A percentile compares a stretch with the other conserved stretches of the same genome.
These are phyloP conservation scores for Dorcus parallelipipedus DNA, from an alignment of 2,888 invertebrate genomes.

Conservation along the genomic window DNA sequence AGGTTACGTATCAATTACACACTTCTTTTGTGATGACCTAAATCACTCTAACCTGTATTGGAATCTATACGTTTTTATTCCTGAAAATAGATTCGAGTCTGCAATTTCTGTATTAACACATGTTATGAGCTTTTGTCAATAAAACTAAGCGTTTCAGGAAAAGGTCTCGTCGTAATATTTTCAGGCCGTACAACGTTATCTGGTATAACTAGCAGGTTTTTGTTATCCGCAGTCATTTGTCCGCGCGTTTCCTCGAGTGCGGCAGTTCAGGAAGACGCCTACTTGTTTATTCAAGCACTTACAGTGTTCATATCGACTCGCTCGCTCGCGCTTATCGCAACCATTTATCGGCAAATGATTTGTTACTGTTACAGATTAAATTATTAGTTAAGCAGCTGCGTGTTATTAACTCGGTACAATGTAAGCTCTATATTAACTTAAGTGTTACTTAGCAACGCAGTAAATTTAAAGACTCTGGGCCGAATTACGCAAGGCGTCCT, in stretches of 20 bases:
- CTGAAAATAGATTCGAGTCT: no score
- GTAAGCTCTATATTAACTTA: neutral
- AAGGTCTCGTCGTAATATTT: no score
- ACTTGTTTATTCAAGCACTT: slow-evolving; percentile 5
- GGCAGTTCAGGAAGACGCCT: slow-evolving; percentile 2
- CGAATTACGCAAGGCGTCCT: neutral
- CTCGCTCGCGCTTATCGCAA: slow-evolving; percentile 18
- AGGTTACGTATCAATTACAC: no score
- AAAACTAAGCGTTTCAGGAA: no score
- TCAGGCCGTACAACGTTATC: no score
- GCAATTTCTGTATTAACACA: no score
- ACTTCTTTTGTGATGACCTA: no score
- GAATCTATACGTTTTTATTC: no score
- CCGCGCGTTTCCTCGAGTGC: neutral
- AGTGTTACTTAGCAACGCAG: neutral
- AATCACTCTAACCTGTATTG: no score
- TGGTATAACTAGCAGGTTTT: neutral
- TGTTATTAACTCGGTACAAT: neutral
- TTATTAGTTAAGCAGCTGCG: slow-evolving; percentile 1
- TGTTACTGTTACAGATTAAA: slow-evolving; percentile 11
- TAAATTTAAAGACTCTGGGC: neutral
- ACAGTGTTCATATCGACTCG: slow-evolving; percentile 5
- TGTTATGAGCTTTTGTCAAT: no score
- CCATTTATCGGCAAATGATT: slow-evolving; percentile 21
- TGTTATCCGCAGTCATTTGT: slow-evolving; percentile 4